These are phyloP conservation scores for Tetramorium simillimum DNA, from an alignment of 1,140 invertebrate genomes.

Conservation along the genomic window DNA sequence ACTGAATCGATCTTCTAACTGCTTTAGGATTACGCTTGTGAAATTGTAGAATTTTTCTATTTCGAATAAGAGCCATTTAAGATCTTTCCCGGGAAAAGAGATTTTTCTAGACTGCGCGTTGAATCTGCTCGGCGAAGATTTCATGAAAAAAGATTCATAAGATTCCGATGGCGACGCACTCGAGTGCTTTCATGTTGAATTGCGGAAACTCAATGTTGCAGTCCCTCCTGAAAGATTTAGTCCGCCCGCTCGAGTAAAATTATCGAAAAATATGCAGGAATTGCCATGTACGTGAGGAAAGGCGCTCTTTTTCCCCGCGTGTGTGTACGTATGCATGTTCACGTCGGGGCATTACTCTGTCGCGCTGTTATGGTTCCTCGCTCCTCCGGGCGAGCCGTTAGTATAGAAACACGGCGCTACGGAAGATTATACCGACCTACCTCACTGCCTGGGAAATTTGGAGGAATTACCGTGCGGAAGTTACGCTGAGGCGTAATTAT, in stretches of 20 bases:
- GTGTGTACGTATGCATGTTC: not conserved
- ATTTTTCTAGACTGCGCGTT: not conserved
- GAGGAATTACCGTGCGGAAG: conserved; percentile 56
- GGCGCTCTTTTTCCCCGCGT: not conserved
- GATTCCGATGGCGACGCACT: conserved; percentile 18
- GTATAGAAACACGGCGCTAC: conserved; percentile 75
- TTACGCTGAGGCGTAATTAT: conserved; percentile 26
- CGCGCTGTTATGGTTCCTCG: conserved; percentile 71
- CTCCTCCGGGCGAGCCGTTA: conserved; percentile 69
- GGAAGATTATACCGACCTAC: conserved; percentile 64
- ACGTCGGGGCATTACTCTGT: conserved; percentile 29
- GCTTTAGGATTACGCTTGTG: not conserved
- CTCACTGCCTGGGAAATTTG: conserved; percentile 67
- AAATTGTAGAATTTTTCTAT: conserved; percentile 3
- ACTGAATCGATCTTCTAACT: not conserved
- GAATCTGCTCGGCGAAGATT: not conserved
- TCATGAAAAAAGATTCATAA: conserved; percentile 28
- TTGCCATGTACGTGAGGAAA: not conserved
- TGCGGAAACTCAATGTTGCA: conserved; percentile 27
- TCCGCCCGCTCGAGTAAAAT: conserved; percentile 26
- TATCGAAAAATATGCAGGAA: conserved; percentile 46
- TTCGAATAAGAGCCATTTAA: not conserved
- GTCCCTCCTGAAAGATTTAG: conserved; percentile 15
- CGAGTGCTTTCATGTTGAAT: conserved; percentile 21
- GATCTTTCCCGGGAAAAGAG: not conserved